phyloP scores from a whole-genome alignment of 2,888 invertebrate species.

The Pediacus dermestoides region DNA sequence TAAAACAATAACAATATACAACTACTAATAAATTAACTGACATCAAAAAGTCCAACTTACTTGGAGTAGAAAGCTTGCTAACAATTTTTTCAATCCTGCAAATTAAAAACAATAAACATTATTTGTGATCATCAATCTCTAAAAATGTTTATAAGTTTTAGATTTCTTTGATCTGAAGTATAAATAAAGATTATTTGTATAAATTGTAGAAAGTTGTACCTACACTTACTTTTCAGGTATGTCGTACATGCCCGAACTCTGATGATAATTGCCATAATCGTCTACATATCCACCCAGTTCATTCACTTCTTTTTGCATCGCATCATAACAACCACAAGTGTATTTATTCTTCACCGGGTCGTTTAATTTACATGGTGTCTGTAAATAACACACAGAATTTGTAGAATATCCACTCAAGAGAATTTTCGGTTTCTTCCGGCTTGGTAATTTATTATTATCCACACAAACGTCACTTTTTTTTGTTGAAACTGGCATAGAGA shows the following conservation, averaged over 20 bases:
- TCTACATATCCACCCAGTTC: not conserved
- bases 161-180: slow-evolving; percentile 1
- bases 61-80: too few species aligned
- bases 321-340: slow-evolving; percentile 32
- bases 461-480: too few species aligned
- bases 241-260: too few species aligned
- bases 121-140: slow-evolving; percentile 7
- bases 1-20: slow-evolving; percentile 11
- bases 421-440: too few species aligned
- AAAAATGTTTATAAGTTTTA: not conserved
- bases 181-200: too few species aligned
- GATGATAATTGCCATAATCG: too few species aligned
- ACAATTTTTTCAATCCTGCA: too few species aligned
- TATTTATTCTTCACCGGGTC: slow-evolving; percentile 27
- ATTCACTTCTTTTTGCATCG: slow-evolving; percentile 27
- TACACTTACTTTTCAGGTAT: too few species aligned
- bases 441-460: too few species aligned
- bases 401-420: not conserved
- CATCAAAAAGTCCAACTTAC: not conserved
- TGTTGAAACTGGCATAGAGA: too few species aligned
- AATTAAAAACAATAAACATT: too few species aligned
- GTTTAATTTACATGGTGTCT: not conserved
- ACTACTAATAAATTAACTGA: slow-evolving; percentile 11
- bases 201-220: slow-evolving; percentile 1
- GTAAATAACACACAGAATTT: slow-evolving; percentile 3